Evolutionary conservation across 2,113 vertebrate species (phyloP), one percentile per base, ranked within the genome.

Genomic region (Sula dactylatra): DNA sequence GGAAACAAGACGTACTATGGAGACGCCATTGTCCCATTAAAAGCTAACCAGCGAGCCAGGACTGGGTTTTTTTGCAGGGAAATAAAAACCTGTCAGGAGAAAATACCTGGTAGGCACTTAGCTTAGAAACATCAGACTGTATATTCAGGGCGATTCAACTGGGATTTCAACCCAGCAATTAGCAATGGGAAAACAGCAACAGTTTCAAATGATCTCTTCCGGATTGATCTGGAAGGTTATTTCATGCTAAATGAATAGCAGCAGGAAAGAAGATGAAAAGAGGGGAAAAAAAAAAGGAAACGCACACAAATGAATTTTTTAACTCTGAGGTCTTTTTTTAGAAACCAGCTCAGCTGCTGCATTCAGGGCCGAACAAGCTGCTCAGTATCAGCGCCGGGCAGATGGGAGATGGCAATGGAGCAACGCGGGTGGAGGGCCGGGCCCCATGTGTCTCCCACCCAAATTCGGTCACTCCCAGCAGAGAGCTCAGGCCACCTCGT

Each of bases 231-330:
- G 91, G 81, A 94, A 77, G 77, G 91, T 94, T 95, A 71, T 97
- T 97, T 96, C 93, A 94, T 92, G 94, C 91, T 80, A 92, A 86
- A 44, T 97, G 86, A 97, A 89, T 85, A 95, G 93, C 86, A 89
- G 83, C 94, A 94, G 94, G 95, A 93, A 95, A 92, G 94, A 89
- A 82, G 74, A 93, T 82, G 81, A 94, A 96, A 94, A 88, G 70
- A 22, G 22, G 14, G 29, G 31, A 4, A 29, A 26, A 15, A 11
- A 22, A 13, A 50, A 62, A 74, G 50, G 61, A 82, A 92, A 79
- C 16, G 1, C 74, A 50, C 22, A 74, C 82, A 92, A 82, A 73
- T 73, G 62, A 49, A 36, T 93, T 90, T 96, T 91, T 94, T 55
- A 52, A 77, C 74, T 85, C 34, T 42, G 40, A 88, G 73, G 31